phyloP scores from a whole-genome alignment of 2,113 vertebrate genomes.

The Globicephala melas region DNA sequence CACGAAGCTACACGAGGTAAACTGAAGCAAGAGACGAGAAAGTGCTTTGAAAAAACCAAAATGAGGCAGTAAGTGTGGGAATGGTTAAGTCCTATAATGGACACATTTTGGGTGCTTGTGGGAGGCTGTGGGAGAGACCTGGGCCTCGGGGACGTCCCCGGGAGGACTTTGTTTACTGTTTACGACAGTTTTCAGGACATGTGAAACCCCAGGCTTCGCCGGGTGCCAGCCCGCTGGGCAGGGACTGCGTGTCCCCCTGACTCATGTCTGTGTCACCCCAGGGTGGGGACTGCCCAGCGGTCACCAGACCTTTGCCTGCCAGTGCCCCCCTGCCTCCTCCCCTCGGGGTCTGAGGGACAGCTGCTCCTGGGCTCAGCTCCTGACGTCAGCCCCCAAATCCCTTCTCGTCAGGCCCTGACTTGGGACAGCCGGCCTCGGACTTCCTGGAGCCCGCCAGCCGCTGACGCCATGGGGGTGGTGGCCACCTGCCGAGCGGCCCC shows the following conservation, averaged over 20 bases:
- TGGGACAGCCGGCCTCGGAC: not conserved
- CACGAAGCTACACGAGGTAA: not conserved
- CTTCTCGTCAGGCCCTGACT: constrained; percentile 11
- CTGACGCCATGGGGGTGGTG: not conserved
- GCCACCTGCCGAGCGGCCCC: not conserved
- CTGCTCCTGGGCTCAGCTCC: constrained; percentile 1
- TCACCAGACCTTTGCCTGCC: not conserved
- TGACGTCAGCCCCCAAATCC: constrained; percentile 61
- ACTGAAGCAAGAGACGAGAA: not conserved
- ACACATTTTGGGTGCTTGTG: not conserved
- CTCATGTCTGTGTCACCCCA: constrained; percentile 49
- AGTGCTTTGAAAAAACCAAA: accelerated
- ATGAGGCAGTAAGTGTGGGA: accelerated
- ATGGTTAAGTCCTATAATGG: accelerated
- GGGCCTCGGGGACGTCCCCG: not conserved
- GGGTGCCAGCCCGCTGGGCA: not conserved
- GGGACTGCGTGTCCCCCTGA: constrained; percentile 47
- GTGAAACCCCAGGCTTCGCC: not conserved
- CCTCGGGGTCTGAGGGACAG: not conserved
- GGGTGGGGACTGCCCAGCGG: not conserved
- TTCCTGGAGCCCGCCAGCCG: not conserved
- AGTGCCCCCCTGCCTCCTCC: accelerated
- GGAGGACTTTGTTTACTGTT: not conserved
- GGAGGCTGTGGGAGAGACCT: not conserved
- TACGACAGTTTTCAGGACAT: not conserved